phyloP scores from a whole-genome alignment of 2,888 invertebrate species.

The Calameuta pallipes region DNA sequence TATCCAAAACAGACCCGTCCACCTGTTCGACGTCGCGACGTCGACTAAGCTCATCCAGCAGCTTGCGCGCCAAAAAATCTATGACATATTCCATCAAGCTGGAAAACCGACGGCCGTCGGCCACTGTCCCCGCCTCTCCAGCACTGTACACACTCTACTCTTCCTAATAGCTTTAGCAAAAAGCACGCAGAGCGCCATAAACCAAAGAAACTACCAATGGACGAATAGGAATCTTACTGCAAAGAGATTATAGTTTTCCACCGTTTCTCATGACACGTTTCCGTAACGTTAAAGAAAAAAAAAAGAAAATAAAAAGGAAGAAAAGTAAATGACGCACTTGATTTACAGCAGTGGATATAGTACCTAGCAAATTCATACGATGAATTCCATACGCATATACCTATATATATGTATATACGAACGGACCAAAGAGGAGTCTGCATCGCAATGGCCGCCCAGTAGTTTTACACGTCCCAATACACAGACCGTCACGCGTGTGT shows the following conservation, averaged over 20 bases:
- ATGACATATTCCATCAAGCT: slow-evolving; percentile 27
- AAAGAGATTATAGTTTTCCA: too few relatives aligned
- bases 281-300: background rate
- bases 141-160: background rate
- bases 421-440: background rate
- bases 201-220: background rate
- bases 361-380: background rate
- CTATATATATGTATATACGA: background rate
- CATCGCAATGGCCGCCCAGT: background rate
- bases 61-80: slow-evolving; percentile 23
- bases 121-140: background rate
- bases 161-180: background rate
- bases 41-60: background rate
- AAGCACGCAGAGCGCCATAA: background rate
- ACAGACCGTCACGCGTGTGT: background rate
- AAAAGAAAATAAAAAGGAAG: background rate
- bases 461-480: background rate
- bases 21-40: background rate
- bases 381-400: background rate
- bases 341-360: background rate
- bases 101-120: background rate
- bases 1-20: background rate
- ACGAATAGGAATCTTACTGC: too few relatives aligned
- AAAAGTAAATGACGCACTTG: background rate
- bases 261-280: background rate